Base-by-base conservation (phyloP, 2,797 vertebrate species). In the Mycteria americana region DNA sequence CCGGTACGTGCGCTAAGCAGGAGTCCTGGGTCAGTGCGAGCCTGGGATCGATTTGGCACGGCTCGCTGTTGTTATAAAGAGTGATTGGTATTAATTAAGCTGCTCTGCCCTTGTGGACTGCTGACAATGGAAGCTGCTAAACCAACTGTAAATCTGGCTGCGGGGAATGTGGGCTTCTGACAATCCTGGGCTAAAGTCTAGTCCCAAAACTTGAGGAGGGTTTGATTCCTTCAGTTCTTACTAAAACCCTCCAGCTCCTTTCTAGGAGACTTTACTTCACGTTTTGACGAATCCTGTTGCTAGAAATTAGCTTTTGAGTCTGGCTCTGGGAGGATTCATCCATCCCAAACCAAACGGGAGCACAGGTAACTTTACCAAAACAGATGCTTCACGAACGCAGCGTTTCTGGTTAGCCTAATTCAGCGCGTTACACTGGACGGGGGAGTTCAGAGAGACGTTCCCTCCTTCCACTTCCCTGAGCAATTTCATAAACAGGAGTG, bases 351-450 rank as follows among this genome's bases (percentile, higher is more conserved):
- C 53, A 46, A 24, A 30, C 2, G 19, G 50, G 85, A 43, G 2
- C 62, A 33, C 18, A 13, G 69, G 56, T 65, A 25, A 37, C 51
- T 45, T 41, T 27, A 2, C 2, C 18, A 33, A 35, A 68, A 8
- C 24, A 13, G 35, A 19, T 3, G 54, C 63, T 76, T 62, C 27
- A 1, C 46, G 54, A 35, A 12, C 0, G 0, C 50, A 1, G 1
- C 4, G 3, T 21, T 50, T 6, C n/a, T 76, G 78, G 31, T 22
- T 15, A 3, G 60, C 14, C 2, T 41, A n/a, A 22, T 14, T 54
- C 78, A 21, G 45, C 0, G 0, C 18, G 35, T 54, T 80, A 10
- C 46, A 2, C n/a, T 27, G 72, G 28, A 10, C 0, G 18, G 43
- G 78, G 50, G 57, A 37, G 82, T 21, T 72, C 82, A 57, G 37